Percentiles rank a stretch among this genome's conserved stretches.
These are phyloP conservation scores for Riparia riparia DNA, from an alignment of 2,113 vertebrate species.

Conservation along the genomic window DNA sequence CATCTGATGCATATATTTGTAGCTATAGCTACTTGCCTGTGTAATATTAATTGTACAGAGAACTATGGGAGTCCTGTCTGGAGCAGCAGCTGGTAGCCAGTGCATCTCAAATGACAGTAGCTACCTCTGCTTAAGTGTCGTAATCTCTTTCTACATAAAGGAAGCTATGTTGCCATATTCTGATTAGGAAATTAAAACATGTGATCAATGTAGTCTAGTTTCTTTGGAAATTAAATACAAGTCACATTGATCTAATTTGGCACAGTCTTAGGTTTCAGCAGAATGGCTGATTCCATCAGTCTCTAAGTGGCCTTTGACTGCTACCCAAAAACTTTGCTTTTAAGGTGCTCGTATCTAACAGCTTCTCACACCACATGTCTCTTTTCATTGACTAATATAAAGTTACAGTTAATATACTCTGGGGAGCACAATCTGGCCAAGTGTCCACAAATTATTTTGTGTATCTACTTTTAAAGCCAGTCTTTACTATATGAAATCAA, in stretches of 20 bases:
- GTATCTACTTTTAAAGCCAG: background rate
- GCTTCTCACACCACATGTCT: background rate
- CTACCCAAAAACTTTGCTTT: background rate
- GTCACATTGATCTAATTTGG: background rate
- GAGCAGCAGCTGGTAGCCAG: background rate
- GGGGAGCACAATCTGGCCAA: background rate
- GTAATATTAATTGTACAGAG: background rate
- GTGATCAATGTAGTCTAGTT: background rate
- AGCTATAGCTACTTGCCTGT: background rate
- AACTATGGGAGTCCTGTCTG: background rate
- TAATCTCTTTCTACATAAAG: background rate
- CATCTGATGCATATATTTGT: background rate
- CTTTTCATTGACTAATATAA: background rate
- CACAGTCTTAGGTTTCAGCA: background rate
- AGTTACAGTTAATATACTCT: background rate
- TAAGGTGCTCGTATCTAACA: background rate
- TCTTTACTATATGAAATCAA: background rate
- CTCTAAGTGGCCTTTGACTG: background rate
- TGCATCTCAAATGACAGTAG: background rate
- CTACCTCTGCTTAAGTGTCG: background rate
- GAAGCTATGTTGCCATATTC: background rate
- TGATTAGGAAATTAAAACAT: background rate
- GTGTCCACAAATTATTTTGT: background rate
- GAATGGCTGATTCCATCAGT: background rate
- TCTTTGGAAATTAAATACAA: background rate